These are phyloP conservation scores for Sebastes oblongus DNA, from an alignment of 2,797 vertebrate species.

Conservation along the genomic window DNA sequence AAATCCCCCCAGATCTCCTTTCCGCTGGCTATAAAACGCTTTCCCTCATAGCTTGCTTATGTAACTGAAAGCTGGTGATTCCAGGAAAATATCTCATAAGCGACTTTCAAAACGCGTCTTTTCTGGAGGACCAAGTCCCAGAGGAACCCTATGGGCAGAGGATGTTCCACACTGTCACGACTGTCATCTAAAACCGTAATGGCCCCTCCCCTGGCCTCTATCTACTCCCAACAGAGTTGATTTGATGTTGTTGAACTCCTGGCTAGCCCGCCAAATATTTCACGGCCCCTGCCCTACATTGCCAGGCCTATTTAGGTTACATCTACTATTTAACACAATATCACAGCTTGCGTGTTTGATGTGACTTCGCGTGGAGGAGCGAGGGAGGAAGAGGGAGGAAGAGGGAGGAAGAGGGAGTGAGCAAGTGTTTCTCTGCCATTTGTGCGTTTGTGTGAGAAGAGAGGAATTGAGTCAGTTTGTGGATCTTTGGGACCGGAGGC, in stretches of 20 bases:
- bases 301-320: conserved; percentile 57
- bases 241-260: conserved; percentile 64
- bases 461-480: conserved; percentile 50
- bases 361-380: conserved; percentile 23
- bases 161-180: conserved; percentile 54
- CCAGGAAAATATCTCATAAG: conserved; percentile 63
- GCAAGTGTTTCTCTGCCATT: conserved; percentile 39
- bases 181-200: conserved; percentile 55
- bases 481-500: conserved; percentile 55
- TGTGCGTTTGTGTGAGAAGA: conserved; percentile 36
- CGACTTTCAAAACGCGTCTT: conserved; percentile 54
- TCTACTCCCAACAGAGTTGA: conserved; percentile 42
- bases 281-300: conserved; percentile 49
- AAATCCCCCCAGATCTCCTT: conserved; percentile 51
- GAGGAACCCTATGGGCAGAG: conserved; percentile 50
- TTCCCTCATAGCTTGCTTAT: conserved; percentile 54
- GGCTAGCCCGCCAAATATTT: conserved; percentile 39
- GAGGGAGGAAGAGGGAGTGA: background rate
- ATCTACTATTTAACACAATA: conserved; percentile 44
- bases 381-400: background rate
- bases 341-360: conserved; percentile 36
- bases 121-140: conserved; percentile 53
- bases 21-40: conserved; percentile 38
- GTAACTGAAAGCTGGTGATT: conserved; percentile 69
- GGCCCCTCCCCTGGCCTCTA: conserved; percentile 37